phyloP scores from a whole-genome alignment of 2,797 vertebrate species.

The Pseudochromis fuscus region DNA sequence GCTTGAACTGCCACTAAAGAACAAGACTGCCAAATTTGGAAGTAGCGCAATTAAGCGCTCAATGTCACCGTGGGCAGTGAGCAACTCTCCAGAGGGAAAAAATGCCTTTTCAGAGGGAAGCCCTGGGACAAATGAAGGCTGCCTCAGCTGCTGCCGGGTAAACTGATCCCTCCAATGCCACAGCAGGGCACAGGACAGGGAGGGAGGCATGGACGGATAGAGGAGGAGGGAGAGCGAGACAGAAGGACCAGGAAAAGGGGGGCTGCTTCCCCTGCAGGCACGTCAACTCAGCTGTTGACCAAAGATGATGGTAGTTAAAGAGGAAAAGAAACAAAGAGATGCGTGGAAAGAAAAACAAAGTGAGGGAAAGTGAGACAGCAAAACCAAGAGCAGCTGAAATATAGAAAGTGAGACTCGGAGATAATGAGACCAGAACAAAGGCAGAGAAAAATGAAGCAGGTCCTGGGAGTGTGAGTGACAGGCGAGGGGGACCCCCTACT shows the following conservation, averaged over 20 bases:
- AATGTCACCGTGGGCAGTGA: conserved; percentile 76
- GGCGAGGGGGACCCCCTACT: conserved; percentile 75
- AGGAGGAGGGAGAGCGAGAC: conserved; percentile 36
- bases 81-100: conserved; percentile 75
- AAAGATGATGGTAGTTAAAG: conserved; percentile 75
- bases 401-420: conserved; percentile 11
- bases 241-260: conserved; percentile 40
- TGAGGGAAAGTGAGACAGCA: conserved; percentile 31
- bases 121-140: conserved; percentile 78
- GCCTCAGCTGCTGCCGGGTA: conserved; percentile 82
- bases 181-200: conserved; percentile 63
- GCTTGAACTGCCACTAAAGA: conserved; percentile 73
- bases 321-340: conserved; percentile 58
- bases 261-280: conserved; percentile 68
- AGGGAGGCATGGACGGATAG: conserved; percentile 50
- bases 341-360: conserved; percentile 49
- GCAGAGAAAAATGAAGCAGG: conserved; percentile 34
- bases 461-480: conserved; percentile 72
- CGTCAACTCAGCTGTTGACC: conserved; percentile 78
- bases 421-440: conserved; percentile 37
- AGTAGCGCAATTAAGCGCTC: conserved; percentile 77
- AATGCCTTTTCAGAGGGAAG: conserved; percentile 80
- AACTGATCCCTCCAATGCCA: conserved; percentile 78
- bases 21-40: conserved; percentile 76
- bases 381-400: conserved; percentile 21